Conservation (phyloP, 2,888 invertebrate species). For the Sabellastarte sp. region DNA sequence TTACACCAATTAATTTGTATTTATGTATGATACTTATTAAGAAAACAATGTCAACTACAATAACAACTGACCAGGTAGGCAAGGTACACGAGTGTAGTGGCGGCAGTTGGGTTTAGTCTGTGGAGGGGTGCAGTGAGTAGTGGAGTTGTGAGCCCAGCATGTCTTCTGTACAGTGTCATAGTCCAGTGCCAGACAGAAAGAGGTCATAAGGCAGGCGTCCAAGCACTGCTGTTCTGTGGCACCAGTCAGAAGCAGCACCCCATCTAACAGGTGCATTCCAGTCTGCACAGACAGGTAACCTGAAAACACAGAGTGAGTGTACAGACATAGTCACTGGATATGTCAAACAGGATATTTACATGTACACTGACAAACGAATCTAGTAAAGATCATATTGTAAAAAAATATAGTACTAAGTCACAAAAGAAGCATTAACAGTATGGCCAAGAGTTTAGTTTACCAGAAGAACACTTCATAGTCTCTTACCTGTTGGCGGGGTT, state of each 20-base stretch:
- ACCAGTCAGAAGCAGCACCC: not conserved
- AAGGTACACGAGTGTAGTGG: conserved; percentile 7
- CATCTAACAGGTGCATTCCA: conserved; percentile 3
- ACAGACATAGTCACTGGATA: not conserved
- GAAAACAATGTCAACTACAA: no score
- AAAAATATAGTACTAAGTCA: no score
- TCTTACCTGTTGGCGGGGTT: no score
- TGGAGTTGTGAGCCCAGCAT: conserved; percentile 5
- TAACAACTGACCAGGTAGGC: conserved; percentile 6
- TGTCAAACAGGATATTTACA: no score
- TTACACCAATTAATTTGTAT: no score
- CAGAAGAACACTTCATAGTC: no score
- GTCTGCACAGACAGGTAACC: not conserved
- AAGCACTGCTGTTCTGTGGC: conserved; percentile 7
- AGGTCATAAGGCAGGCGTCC: conserved; percentile 11
- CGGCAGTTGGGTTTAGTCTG: not conserved
- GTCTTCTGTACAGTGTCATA: not conserved
- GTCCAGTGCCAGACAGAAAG: conserved; percentile 11
- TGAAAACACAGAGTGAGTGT: no score
- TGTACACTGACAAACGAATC: no score
- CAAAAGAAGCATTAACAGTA: no score
- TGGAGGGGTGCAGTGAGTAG: conserved; percentile 5
- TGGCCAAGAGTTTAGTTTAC: no score
- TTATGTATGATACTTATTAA: no score
- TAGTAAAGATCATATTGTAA: no score